Evolutionary conservation across 2,113 vertebrate species (phyloP).

Genomic region (human): DNA sequence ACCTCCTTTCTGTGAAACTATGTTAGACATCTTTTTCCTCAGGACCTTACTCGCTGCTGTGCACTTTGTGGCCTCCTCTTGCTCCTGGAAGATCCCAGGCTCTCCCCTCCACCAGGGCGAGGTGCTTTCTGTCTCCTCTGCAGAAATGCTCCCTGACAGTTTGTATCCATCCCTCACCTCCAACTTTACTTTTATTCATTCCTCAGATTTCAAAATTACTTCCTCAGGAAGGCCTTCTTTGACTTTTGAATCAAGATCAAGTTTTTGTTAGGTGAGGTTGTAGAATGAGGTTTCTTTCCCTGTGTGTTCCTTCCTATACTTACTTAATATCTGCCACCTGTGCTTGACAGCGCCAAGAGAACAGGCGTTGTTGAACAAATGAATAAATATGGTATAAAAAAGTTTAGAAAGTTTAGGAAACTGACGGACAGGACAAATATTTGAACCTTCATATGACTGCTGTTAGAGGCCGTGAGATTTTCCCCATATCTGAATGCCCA

Average conservation of each 20-base stretch:
- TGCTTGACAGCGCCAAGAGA: not conserved
- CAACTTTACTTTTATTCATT: rapidly evolving
- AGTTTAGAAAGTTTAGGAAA: not conserved
- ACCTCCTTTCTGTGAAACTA: not conserved
- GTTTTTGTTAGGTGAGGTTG: not conserved
- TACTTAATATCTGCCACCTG: not conserved
- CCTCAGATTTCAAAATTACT: not conserved
- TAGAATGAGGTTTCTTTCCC: not conserved
- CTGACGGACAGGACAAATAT: not conserved
- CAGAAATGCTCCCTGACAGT: rapidly evolving
- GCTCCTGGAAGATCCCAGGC: too few relatives aligned
- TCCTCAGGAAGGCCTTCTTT: not conserved
- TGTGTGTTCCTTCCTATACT: rapidly evolving
- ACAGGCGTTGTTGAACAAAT: not conserved
- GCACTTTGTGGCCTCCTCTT: not conserved
- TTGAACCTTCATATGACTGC: not conserved
- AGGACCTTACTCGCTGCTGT: not conserved
- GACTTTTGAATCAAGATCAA: not conserved
- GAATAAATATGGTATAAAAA: not conserved
- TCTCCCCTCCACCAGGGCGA: rapidly evolving
- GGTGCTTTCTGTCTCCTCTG: not conserved
- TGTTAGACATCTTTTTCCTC: not conserved
- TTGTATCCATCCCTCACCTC: not conserved
- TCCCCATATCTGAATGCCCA: not conserved
- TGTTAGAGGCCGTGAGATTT: too few relatives aligned